Conservation (phyloP, 2,797 vertebrate species). For the Hapalemur alaotrensis region DNA sequence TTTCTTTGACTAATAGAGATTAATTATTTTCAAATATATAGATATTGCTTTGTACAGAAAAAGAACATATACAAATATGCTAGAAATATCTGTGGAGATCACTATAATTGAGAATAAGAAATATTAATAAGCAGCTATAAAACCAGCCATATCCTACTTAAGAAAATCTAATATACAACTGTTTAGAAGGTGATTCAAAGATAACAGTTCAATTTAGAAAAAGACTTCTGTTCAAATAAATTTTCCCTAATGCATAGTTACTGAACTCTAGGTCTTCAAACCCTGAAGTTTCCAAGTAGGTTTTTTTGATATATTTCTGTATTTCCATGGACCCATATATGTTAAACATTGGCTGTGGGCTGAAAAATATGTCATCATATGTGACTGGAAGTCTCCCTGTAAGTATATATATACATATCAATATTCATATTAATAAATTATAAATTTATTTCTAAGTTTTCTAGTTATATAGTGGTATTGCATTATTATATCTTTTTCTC, state of each 20-base stretch:
- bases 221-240: background rate
- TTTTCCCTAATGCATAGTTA: background rate
- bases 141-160: background rate
- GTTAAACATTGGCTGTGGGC: background rate
- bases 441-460: background rate
- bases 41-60: background rate
- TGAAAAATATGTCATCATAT: background rate
- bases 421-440: background rate
- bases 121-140: background rate
- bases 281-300: background rate
- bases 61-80: background rate
- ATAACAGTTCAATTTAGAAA: background rate
- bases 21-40: background rate
- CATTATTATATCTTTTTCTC: background rate
- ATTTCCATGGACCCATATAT: background rate
- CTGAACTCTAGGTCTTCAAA: background rate
- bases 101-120: background rate
- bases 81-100: background rate
- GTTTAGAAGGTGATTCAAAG: background rate
- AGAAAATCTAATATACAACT: slow-evolving; percentile 19
- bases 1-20: background rate
- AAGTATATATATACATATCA: background rate
- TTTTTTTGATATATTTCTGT: background rate
- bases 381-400: background rate
- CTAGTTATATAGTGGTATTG: background rate